Evolutionary conservation across 2,797 vertebrate genomes (phyloP).

Genomic region (Onychomys torridus): DNA sequence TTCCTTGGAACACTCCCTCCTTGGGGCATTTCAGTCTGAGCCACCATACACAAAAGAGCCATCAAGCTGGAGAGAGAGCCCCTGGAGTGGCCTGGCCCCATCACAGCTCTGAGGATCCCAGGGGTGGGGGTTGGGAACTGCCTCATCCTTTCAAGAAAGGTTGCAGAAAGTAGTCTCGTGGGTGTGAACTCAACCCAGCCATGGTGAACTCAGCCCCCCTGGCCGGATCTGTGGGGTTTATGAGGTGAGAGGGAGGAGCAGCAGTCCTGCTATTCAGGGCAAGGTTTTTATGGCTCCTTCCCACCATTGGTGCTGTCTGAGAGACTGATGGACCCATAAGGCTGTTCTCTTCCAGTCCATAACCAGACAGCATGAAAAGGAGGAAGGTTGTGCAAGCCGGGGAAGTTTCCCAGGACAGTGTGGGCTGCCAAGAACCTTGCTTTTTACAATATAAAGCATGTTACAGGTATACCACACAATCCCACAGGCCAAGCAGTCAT

Average conservation of each 20-base stretch:
- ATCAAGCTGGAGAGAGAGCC: neutral
- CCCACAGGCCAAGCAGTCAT: too few relatives aligned
- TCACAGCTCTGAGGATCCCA: neutral
- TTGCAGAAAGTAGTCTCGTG: neutral
- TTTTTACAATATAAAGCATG: too few relatives aligned
- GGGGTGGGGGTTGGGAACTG: neutral
- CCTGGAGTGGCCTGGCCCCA: neutral
- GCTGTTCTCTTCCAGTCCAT: constrained; percentile 38
- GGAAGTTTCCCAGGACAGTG: neutral
- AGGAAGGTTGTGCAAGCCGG: neutral
- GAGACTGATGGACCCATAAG: constrained; percentile 23
- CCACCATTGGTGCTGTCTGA: constrained; percentile 38
- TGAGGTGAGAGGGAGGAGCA: neutral
- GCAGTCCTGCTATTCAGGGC: neutral
- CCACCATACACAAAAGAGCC: fast-evolving
- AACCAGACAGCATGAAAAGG: neutral
- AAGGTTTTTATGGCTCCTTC: constrained; percentile 68
- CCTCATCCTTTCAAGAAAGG: neutral
- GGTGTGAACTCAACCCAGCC: neutral
- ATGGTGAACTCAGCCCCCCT: neutral
- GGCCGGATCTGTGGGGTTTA: constrained; percentile 1
- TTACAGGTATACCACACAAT: too few relatives aligned
- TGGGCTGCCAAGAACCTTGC: too few relatives aligned
- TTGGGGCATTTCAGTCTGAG: neutral
- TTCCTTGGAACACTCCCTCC: too few relatives aligned